Conservation (phyloP, 2,888 invertebrate genomes). For the Timema podura region DNA sequence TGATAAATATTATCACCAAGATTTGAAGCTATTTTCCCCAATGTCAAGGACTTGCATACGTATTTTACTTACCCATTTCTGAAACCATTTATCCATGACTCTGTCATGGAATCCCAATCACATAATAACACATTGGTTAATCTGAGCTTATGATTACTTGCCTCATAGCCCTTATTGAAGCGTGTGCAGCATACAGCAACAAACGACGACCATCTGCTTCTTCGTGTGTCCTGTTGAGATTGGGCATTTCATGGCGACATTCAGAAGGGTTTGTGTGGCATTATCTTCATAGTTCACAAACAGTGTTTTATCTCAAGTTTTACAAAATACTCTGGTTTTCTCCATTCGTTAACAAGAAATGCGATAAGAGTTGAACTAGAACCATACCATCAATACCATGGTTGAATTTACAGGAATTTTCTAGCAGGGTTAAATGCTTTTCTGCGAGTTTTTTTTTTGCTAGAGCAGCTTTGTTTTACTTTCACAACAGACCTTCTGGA, state of each 20-base stretch:
- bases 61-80: background rate
- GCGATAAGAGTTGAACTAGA: background rate
- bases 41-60: background rate
- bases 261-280: background rate
- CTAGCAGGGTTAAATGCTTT: too few species aligned
- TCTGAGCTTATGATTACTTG: conserved; percentile 1
- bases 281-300: background rate
- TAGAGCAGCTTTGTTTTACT: background rate
- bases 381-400: background rate
- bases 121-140: background rate
- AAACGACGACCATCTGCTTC: background rate
- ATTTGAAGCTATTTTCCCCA: too few species aligned
- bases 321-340: background rate
- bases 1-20: background rate
- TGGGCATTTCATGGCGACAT: background rate
- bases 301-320: conserved; percentile 2
- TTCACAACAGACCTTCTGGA: background rate
- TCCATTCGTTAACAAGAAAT: background rate
- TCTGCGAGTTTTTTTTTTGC: too few species aligned
- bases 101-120: background rate
- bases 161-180: background rate
- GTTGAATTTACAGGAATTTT: background rate
- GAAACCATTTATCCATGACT: background rate
- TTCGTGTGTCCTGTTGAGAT: background rate
- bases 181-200: background rate